These are phyloP conservation scores for Ophthalmolycus amberensis DNA, from an alignment of 2,113 vertebrate genomes.

Conservation along the genomic window DNA sequence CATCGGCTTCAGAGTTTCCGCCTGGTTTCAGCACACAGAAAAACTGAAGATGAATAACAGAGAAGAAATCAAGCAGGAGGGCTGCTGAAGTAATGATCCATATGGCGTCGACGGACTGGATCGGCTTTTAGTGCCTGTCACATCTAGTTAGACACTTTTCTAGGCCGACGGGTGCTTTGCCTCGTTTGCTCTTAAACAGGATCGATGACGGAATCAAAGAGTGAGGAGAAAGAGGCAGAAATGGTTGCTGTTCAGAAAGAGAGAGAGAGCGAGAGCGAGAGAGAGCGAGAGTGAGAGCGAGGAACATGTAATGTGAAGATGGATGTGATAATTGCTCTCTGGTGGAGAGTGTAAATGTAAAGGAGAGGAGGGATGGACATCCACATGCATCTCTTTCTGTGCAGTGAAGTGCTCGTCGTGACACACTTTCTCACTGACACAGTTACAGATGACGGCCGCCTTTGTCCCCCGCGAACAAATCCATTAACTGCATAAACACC, in stretches of 20 bases:
- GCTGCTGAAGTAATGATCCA: constrained; percentile 50
- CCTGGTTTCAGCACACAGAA: not conserved
- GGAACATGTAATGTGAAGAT: not conserved
- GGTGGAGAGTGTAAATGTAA: constrained; percentile 3
- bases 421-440: constrained; percentile 57
- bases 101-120: constrained; percentile 22
- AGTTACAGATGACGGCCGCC: not conserved
- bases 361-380: not conserved
- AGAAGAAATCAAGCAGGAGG: not conserved
- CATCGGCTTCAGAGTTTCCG: too few relatives aligned
- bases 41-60: constrained; percentile 50
- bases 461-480: constrained; percentile 26
- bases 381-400: constrained; percentile 4
- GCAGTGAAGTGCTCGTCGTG: constrained; percentile 18
- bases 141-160: constrained; percentile 55
- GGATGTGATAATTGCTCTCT: constrained; percentile 23
- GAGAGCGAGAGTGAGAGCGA: rapidly evolving
- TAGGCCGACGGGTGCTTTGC: constrained; percentile 55
- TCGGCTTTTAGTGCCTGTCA: constrained; percentile 68
- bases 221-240: constrained; percentile 26
- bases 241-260: not conserved
- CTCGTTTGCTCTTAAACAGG: constrained; percentile 63
- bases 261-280: rapidly evolving
- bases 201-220: constrained; percentile 67
- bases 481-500: not conserved